Base-by-base conservation (phyloP, 2,113 vertebrate species). In the Phocoena sinus region DNA sequence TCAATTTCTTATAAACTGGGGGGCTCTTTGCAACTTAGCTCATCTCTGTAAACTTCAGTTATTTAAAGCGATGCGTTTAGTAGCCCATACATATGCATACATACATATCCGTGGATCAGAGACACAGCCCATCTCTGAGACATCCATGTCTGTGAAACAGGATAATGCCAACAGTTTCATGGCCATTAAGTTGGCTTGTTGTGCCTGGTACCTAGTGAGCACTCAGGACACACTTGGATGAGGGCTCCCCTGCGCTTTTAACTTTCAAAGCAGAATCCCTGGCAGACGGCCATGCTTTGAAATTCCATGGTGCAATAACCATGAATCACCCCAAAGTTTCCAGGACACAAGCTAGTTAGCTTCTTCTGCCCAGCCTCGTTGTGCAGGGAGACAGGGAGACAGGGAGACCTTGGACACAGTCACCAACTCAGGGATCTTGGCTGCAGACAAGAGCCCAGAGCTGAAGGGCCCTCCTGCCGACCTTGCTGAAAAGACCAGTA, bases 71-170 rank as follows among this genome's bases (percentile, higher is more conserved):
- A 25, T 65, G 44, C 5, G 10, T 33, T 83, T 25, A 20, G 36
- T 2, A 10, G 60, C 31, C 14, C 6, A 0, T 0, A 15, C 21
- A 0, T 5, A 18, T 7, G 17, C 5, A 3, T 77, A n/a, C 73
- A 14, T 4, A 1, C 11, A 58, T 53, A 53, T 18, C 15, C 1
- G 15, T 53, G 53, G 53, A 53, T 53, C 53, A 53, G 53, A 53
- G 53, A 15, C 10, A 38, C 28, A 56, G 56, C 11, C 53, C 47
- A 2, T 12, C 38, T 67, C 62, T 33, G 5, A 50, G 47, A 33
- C 28, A 0, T 67, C 47, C 10, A 0, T 15, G n/a, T 26, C 12
- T 50, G 26, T 3, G 33, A 44, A 25, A 41, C 3, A 38, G 41
- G 33, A 65, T 1, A 8, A 53, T 8, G 38, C 44, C 70, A 15